These are phyloP conservation scores for Pungitius pungitius DNA, from an alignment of 2,113 vertebrate genomes.

Conservation along the genomic window DNA sequence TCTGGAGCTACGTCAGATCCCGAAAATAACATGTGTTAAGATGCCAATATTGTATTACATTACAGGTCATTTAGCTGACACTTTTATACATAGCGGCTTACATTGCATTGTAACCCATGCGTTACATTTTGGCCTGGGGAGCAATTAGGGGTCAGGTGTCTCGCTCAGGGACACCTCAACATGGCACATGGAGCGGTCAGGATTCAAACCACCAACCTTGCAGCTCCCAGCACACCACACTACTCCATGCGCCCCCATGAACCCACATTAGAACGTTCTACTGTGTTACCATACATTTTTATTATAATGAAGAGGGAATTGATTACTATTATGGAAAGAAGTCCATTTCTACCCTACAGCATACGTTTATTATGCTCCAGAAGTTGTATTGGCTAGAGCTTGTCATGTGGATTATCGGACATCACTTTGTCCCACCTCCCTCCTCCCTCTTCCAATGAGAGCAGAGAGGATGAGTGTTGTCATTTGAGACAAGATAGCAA, in stretches of 20 bases:
- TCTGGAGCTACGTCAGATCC: conserved; percentile 25
- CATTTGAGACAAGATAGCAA: conserved; percentile 81
- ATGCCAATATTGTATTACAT: conserved; percentile 53
- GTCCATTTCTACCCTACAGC: conserved; percentile 23
- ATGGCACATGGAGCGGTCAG: too few relatives aligned
- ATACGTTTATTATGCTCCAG: conserved; percentile 5
- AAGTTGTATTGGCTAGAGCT: conserved; percentile 37
- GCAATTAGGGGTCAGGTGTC: too few relatives aligned
- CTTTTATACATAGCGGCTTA: too few relatives aligned
- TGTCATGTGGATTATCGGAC: conserved; percentile 58
- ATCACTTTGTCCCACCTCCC: conserved; percentile 76
- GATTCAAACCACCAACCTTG: too few relatives aligned
- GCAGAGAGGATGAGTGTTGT: conserved; percentile 74
- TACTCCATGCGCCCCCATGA: too few relatives aligned
- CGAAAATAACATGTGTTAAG: conserved; percentile 48
- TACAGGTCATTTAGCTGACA: too few relatives aligned
- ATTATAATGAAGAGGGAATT: conserved; percentile 33
- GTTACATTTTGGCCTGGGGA: too few relatives aligned
- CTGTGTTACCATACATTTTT: conserved; percentile 34
- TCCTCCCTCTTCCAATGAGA: conserved; percentile 60
- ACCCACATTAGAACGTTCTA: too few relatives aligned
- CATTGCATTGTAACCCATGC: too few relatives aligned
- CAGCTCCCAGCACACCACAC: too few relatives aligned
- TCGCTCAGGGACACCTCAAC: too few relatives aligned
- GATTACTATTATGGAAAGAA: conserved; percentile 38